Evolutionary conservation across 2,113 vertebrate genomes (phyloP).

Genomic region (Planiliza haematocheilus): DNA sequence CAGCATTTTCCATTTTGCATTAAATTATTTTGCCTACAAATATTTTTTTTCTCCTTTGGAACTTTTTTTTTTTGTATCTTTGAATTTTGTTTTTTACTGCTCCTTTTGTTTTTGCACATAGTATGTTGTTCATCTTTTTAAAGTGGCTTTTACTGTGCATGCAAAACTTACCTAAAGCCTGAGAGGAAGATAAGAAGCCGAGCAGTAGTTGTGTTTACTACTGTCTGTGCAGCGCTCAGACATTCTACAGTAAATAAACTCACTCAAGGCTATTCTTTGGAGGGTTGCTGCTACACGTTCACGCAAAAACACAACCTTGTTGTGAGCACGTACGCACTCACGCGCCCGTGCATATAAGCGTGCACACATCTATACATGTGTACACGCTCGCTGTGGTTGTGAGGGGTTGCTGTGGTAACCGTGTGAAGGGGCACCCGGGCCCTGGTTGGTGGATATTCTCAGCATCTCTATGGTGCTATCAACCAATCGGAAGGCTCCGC

Average conservation of each 20-base stretch:
- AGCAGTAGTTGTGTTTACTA: conserved; percentile 22
- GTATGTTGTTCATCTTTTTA: no score
- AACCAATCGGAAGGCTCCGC: conserved; percentile 72
- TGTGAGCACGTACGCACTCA: conserved; percentile 22
- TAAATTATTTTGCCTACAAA: no score
- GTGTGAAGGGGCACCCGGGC: conserved; percentile 74
- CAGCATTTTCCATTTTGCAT: no score
- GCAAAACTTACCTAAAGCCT: not conserved
- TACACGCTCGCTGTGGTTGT: conserved; percentile 71
- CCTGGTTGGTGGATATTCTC: conserved; percentile 85
- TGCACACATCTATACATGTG: conserved; percentile 38
- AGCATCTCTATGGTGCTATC: conserved; percentile 79
- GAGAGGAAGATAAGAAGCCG: not conserved
- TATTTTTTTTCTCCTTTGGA: no score
- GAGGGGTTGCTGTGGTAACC: conserved; percentile 83
- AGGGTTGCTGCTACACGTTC: conserved; percentile 40
- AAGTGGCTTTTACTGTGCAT: not conserved
- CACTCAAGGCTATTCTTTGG: conserved; percentile 37
- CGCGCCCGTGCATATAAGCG: conserved; percentile 15
- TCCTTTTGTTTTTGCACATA: not conserved
- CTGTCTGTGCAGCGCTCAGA: conserved; percentile 23
- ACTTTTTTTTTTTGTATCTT: no score
- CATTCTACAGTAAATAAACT: conserved; percentile 30
- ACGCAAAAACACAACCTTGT: conserved; percentile 25
- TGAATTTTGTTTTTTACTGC: no score